Base-by-base conservation (phyloP, 2,797 vertebrate species). In the Darevskia mixta region DNA sequence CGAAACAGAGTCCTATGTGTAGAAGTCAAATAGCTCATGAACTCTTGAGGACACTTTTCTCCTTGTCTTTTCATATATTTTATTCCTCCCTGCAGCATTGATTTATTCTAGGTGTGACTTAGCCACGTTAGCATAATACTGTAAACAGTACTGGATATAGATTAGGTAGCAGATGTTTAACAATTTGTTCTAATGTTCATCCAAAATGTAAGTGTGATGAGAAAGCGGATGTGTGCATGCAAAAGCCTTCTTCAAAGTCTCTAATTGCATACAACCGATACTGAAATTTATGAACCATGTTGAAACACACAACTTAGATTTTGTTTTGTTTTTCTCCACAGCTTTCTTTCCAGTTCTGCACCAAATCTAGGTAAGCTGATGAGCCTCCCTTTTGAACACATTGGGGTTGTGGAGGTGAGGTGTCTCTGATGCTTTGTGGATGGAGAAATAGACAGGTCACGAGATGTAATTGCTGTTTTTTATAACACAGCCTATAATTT, bases 321-420 rank as follows among this genome's bases (percentile, higher is more conserved):
- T 3, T 91, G 38, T 90, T 89, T 55, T 55, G 88, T 85, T 92
- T 0, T 76, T 32, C 20, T 81, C 88, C 61, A 1, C 95, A 97
- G 97, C 8, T 91, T 91, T n/a, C 43, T 94, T 94, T 97, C 97
- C 64, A 20, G 94, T 81, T 97, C 96, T 0, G 79, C 91, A 43
- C 96, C 96, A 82, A 93, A 97, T 85, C 87, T 97, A 93, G 95
- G 97, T 97, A 95, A 97, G 97, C 79, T 79, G 20, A 23, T 3
- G 0, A 13, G 3, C 32, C 55, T 76, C 5, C 2, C 13, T 25
- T 79, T 55, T 66, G 20, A 58, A 66, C n/a, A 15, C 66, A 43
- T 9, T 20, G 15, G 25, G 38, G 1, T 2, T 78, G 27, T 9
- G 71, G 32, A 32, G 79, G 32, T 10, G 43, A 25, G 43, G 2